These are phyloP conservation scores for Chromoteleia sp. DNA, from an alignment of 2,888 invertebrate species.

Conservation along the genomic window DNA sequence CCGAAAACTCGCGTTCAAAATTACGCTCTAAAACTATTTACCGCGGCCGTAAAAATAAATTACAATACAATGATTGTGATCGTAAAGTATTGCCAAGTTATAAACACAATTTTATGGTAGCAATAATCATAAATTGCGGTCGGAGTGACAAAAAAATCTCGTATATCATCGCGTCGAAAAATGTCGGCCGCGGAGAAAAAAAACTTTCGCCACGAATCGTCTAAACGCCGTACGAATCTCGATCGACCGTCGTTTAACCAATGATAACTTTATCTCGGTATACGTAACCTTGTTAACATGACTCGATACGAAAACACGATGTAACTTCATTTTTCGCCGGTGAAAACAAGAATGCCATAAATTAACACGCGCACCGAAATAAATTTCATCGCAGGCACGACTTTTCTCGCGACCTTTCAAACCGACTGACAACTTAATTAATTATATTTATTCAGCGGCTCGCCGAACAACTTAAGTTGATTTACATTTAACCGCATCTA, in stretches of 20 bases:
- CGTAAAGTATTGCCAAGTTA: slow-evolving; percentile 47
- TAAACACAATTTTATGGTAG: slow-evolving; percentile 54
- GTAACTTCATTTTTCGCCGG: slow-evolving; percentile 43
- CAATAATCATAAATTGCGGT: slow-evolving; percentile 47
- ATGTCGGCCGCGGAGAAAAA: not conserved
- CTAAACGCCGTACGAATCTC: slow-evolving; percentile 5
- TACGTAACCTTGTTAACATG: slow-evolving; percentile 52
- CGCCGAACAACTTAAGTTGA: slow-evolving; percentile 24
- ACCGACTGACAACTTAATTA: slow-evolving; percentile 50
- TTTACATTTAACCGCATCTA: slow-evolving; percentile 41
- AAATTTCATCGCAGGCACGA: slow-evolving; percentile 45
- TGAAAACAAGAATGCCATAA: slow-evolving; percentile 49
- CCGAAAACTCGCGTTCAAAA: slow-evolving; percentile 27
- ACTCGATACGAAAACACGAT: slow-evolving; percentile 43
- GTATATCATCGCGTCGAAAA: slow-evolving; percentile 26
- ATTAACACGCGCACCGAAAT: slow-evolving; percentile 51
- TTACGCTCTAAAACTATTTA: slow-evolving; percentile 41
- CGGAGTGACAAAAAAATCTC: slow-evolving; percentile 17
- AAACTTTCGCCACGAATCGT: slow-evolving; percentile 4
- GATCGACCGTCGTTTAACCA: slow-evolving; percentile 18
- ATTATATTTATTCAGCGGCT: slow-evolving; percentile 56
- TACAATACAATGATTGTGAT: slow-evolving; percentile 43
- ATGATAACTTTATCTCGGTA: slow-evolving; percentile 39
- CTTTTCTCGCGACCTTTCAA: slow-evolving; percentile 62
- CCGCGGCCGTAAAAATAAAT: slow-evolving; percentile 48